Conservation (phyloP, 1,140 invertebrate species). For the Hycleus cichorii region DNA sequence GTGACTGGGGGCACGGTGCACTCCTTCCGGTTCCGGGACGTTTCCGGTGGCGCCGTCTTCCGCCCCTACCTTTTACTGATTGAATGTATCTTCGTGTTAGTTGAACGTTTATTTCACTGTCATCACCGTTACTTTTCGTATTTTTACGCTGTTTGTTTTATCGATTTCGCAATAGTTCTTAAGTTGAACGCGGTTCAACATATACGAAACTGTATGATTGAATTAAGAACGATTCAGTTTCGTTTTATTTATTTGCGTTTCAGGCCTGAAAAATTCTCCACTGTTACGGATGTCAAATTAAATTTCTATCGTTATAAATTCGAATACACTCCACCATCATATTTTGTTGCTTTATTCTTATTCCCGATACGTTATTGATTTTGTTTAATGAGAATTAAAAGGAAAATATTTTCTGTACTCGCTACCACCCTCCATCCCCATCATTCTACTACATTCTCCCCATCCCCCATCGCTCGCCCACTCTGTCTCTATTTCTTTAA, state of each 20-base stretch:
- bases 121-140: constrained; percentile 14
- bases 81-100: constrained; percentile 30
- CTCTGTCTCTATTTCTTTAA: too few relatives aligned
- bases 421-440: neutral
- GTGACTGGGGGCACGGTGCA: constrained; percentile 12
- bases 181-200: neutral
- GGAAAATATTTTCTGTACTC: constrained; percentile 15
- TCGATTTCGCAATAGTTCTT: constrained; percentile 9
- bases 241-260: too few relatives aligned
- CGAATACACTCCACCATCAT: neutral
- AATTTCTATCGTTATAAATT: constrained; percentile 10
- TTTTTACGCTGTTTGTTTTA: constrained; percentile 19
- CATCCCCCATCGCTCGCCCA: too few relatives aligned
- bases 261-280: too few relatives aligned
- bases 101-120: constrained; percentile 27
- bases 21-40: constrained; percentile 23
- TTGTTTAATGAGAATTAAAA: constrained; percentile 20
- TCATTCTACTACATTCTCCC: too few relatives aligned
- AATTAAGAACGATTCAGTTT: too few relatives aligned
- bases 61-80: constrained; percentile 22
- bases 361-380: constrained; percentile 16
- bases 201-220: too few relatives aligned
- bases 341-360: constrained; percentile 9
- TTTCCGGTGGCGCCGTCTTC: constrained; percentile 28
- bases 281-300: neutral